phyloP scores from a whole-genome alignment of 2,888 invertebrate genomes.

The Pegoplata infirma region DNA sequence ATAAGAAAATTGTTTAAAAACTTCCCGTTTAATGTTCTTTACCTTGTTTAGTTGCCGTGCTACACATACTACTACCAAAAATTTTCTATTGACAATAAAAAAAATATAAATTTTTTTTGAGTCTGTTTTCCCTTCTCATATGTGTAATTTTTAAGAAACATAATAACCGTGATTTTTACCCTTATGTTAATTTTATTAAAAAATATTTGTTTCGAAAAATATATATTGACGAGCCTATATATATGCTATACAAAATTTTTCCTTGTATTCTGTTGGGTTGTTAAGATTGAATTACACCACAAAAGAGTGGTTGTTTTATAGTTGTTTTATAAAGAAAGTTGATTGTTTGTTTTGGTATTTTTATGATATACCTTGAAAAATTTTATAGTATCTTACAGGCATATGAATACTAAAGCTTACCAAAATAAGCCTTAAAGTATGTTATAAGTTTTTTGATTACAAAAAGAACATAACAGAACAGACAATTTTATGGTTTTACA shows the following conservation, averaged over 20 bases:
- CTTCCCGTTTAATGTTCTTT: constrained; percentile 29
- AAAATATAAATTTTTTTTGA: neutral
- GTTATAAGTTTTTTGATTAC: constrained; percentile 28
- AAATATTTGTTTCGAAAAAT: constrained; percentile 66
- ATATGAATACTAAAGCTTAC: neutral
- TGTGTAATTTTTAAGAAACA: neutral
- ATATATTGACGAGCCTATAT: constrained; percentile 56
- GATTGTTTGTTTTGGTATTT: constrained; percentile 55
- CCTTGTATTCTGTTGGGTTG: constrained; percentile 17
- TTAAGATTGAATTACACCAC: constrained; percentile 57
- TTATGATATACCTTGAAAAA: constrained; percentile 52
- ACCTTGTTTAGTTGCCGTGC: constrained; percentile 21
- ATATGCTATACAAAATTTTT: constrained; percentile 47
- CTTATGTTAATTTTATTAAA: constrained; percentile 76
- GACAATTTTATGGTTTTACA: constrained; percentile 28
- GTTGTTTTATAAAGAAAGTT: constrained; percentile 33
- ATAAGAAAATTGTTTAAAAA: constrained; percentile 55
- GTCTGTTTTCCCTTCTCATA: neutral
- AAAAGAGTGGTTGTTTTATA: constrained; percentile 59
- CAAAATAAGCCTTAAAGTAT: constrained; percentile 54
- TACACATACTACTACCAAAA: constrained; percentile 16
- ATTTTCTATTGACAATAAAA: constrained; percentile 57
- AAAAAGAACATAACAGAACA: neutral
- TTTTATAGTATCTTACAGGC: constrained; percentile 46
- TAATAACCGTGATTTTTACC: constrained; percentile 63